These are phyloP conservation scores for Idaea aversata DNA, from an alignment of 2,888 invertebrate species.

Conservation along the genomic window DNA sequence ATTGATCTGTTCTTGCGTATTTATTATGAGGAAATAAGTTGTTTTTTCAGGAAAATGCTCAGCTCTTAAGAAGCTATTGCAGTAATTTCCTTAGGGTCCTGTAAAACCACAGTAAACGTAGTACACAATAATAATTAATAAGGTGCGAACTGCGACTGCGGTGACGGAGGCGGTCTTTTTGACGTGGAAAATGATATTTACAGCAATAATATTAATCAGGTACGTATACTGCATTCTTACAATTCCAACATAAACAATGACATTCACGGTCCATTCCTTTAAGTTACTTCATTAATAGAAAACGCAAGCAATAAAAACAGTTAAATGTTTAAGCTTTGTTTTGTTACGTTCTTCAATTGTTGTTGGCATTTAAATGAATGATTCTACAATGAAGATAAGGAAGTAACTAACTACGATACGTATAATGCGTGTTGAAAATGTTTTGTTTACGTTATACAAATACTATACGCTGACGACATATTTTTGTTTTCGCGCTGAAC, in stretches of 20 bases:
- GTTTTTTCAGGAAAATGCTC: not conserved
- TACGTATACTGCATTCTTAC: not conserved
- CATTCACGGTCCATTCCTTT: not conserved
- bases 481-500: constrained; percentile 33
- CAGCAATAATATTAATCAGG: not conserved
- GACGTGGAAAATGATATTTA: not conserved
- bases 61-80: not conserved
- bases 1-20: not conserved
- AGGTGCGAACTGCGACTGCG: not conserved
- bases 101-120: not conserved
- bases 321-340: constrained; percentile 18
- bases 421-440: constrained; percentile 26
- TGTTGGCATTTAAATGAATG: constrained; percentile 39
- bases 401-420: constrained; percentile 36
- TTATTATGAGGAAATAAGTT: not conserved
- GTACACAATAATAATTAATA: not conserved
- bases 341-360: constrained; percentile 16
- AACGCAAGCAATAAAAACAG: not conserved
- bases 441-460: constrained; percentile 35
- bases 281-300: not conserved
- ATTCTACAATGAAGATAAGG: constrained; percentile 63
- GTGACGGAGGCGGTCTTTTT: not conserved
- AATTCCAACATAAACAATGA: not conserved
- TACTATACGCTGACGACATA: not conserved
- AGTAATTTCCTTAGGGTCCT: not conserved